Conservation (phyloP, 2,797 vertebrate genomes). For the Dallia pectoralis region DNA sequence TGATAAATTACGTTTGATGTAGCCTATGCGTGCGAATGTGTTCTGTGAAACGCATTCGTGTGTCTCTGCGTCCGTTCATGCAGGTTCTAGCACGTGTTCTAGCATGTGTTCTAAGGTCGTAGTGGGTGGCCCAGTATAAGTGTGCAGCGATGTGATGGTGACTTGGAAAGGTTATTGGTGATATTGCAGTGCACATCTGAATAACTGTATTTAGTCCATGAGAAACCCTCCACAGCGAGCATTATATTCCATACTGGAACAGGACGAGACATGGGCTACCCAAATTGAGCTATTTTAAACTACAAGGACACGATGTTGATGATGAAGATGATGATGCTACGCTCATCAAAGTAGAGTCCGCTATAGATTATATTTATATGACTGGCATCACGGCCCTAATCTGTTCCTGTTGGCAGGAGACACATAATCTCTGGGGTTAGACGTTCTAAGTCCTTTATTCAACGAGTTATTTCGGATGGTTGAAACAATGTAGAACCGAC, state of each 20-base stretch:
- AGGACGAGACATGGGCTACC: background rate
- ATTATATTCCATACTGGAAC: slow-evolving; percentile 4
- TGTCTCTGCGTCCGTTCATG: no score
- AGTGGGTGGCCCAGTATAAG: no score
- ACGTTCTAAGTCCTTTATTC: no score
- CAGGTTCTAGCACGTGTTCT: no score
- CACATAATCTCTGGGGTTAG: background rate
- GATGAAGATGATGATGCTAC: background rate
- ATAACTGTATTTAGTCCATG: background rate
- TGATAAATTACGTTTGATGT: no score
- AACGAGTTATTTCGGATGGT: no score
- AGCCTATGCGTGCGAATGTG: no score
- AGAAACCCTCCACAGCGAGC: background rate
- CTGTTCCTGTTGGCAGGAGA: background rate
- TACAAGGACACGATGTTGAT: background rate
- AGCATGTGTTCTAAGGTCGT: no score
- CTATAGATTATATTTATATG: background rate
- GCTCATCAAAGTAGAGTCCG: background rate
- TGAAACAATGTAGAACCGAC: no score
- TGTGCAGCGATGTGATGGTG: no score
- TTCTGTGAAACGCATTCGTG: no score
- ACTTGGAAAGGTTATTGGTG: no score
- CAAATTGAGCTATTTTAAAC: slow-evolving; percentile 26
- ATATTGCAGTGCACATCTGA: background rate
- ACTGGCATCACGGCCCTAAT: background rate